Evolutionary conservation across 2,797 vertebrate genomes (phyloP).

Genomic region (Periophthalmus magnuspinnatus): DNA sequence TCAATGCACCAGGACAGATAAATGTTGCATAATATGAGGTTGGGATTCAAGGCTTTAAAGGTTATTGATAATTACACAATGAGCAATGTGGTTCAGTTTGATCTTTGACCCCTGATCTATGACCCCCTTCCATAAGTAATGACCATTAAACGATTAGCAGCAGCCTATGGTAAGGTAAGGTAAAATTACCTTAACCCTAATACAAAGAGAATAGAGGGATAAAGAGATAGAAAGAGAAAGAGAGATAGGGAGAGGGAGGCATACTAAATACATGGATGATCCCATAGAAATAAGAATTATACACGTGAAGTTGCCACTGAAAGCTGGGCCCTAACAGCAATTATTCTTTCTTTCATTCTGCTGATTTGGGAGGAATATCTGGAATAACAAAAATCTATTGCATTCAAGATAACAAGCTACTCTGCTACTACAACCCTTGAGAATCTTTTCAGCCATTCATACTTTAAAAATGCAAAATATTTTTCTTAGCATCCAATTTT

Average conservation of each 20-base stretch:
- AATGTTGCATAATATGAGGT: constrained; percentile 28
- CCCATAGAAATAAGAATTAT: no score
- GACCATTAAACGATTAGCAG: constrained; percentile 27
- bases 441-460: neutral
- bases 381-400: no score
- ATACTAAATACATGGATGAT: neutral
- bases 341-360: no score
- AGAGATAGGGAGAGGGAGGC: neutral
- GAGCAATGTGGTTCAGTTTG: constrained; percentile 38
- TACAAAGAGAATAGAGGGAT: neutral
- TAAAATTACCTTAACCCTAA: neutral
- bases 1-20: constrained; percentile 20
- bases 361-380: no score
- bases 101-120: constrained; percentile 55
- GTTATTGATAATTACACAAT: constrained; percentile 54
- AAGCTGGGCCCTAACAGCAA: no score
- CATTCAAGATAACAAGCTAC: neutral
- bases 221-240: neutral
- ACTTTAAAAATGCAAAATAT: neutral
- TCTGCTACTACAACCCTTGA: neutral
- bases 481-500: neutral
- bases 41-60: constrained; percentile 15
- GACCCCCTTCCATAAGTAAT: constrained; percentile 33
- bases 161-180: constrained; percentile 4
- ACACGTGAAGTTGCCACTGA: no score